Base-by-base conservation (phyloP, 1,140 invertebrate genomes). In the Drosophila bocqueti region DNA sequence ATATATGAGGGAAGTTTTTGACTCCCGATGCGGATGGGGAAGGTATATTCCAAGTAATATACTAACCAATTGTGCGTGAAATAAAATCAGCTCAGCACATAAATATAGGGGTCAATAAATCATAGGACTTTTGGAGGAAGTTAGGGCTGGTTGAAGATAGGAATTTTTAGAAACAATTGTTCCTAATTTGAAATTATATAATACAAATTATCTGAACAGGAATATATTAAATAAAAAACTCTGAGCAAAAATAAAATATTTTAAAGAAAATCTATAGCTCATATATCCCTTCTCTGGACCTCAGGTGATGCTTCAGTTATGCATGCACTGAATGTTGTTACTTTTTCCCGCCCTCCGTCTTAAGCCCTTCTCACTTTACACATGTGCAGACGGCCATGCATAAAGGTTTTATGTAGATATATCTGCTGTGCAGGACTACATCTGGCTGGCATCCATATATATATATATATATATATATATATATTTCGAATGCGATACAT, bases 31-130 rank as follows among this genome's bases (percentile, higher is more conserved):
- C 21, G 45, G 26, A 9, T 16, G 7, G 42, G 18, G 1, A 52
- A 38, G 31, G 26, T 21, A 47, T 46, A 52, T 89, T 86, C 80
- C 76, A 79, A 54, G 49, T 83, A 67, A 74, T 89, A 71, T 59
- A 71, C 61, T 49, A 77, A 54, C 60, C 67, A 89, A 87, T 87
- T 83, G 84, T 74, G 52, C 65, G 83, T 62, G 52, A 83, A 89
- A 77, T 77, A 69, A 62, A 52, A 71, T 65, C 24, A 9, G 34
- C 40, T 38, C 38, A 61, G 9, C 46, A 61, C 47, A 59, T 64
- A 64, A 52, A 69, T 66, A 61, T 49, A 58, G 21, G 1, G 4
- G 43, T 50, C 61, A 62, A 58, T 73, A 79, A 79, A 74, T 72
- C 50, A 68, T 21, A 21, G 10, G 29, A 50, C n/a, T 61, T 42